These are phyloP conservation scores for Poicephalus gulielmi DNA, from an alignment of 2,113 vertebrate species.

Conservation along the genomic window DNA sequence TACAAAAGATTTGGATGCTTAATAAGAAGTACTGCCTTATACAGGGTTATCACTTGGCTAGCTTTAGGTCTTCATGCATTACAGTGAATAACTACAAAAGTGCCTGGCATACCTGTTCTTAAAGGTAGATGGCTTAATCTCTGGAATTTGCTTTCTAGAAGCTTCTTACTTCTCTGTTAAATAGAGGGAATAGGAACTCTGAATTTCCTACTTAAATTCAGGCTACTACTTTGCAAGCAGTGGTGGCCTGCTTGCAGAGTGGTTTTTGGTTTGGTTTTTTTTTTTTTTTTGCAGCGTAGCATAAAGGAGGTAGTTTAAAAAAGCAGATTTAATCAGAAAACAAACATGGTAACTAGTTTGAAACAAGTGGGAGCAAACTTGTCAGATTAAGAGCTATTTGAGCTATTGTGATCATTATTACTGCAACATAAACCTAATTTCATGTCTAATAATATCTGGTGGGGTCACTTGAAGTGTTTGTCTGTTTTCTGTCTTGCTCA, in stretches of 20 bases:
- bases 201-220: neutral
- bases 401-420: neutral
- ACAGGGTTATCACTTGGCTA: neutral
- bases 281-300: neutral
- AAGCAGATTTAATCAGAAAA: neutral
- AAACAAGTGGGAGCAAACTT: neutral
- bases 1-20: neutral
- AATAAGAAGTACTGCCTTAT: neutral
- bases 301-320: neutral
- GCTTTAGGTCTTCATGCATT: neutral
- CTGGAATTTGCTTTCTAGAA: neutral
- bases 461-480: neutral
- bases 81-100: neutral
- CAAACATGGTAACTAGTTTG: neutral
- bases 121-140: neutral
- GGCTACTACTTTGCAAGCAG: neutral
- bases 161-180: neutral
- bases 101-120: neutral
- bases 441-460: neutral
- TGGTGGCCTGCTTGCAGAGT: neutral
- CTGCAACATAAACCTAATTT: neutral
- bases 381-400: neutral
- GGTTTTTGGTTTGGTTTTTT: too few relatives aligned
- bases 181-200: neutral
- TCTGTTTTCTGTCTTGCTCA: slow-evolving; percentile 15